A percentile compares a stretch with the other conserved stretches of the same genome.
These are phyloP conservation scores for Luehdorfia chinensis DNA, from an alignment of 1,140 invertebrate genomes.

Conservation along the genomic window DNA sequence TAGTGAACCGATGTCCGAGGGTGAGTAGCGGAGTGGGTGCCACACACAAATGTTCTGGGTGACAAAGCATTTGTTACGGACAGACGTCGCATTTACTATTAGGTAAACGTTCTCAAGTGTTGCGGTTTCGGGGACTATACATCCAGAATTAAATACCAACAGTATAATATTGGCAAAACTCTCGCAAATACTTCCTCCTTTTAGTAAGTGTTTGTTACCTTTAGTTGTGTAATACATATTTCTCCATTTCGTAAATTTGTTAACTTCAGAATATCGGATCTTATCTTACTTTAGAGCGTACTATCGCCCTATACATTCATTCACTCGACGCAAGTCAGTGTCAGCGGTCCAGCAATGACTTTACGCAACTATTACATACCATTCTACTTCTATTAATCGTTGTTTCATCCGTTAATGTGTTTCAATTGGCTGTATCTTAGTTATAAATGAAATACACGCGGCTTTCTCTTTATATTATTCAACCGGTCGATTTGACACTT, in stretches of 20 bases:
- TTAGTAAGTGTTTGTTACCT: not conserved
- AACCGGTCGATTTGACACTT: slow-evolving; percentile 30
- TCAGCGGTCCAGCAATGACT: not conserved
- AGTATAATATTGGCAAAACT: not conserved
- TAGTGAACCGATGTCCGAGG: no score
- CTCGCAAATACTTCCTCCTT: not conserved
- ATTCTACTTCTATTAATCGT: slow-evolving; percentile 1
- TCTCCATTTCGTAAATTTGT: not conserved
- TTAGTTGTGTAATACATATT: slow-evolving; percentile 7
- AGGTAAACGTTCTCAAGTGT: no score
- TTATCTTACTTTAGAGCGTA: not conserved
- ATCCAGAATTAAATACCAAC: no score
- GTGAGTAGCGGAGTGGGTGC: no score
- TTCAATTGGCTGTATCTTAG: slow-evolving; percentile 17
- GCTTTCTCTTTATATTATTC: slow-evolving; percentile 28
- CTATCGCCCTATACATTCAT: not conserved
- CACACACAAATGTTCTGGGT: no score
- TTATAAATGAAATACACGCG: slow-evolving; percentile 14
- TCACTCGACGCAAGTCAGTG: not conserved
- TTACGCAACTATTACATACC: slow-evolving; percentile 2
- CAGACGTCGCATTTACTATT: no score
- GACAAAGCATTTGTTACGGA: no score
- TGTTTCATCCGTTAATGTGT: slow-evolving; percentile 6
- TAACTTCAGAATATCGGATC: slow-evolving; percentile 1
- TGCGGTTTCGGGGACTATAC: no score